phyloP scores from a whole-genome alignment of 1,140 invertebrate species.

The Micrasema minimum region DNA sequence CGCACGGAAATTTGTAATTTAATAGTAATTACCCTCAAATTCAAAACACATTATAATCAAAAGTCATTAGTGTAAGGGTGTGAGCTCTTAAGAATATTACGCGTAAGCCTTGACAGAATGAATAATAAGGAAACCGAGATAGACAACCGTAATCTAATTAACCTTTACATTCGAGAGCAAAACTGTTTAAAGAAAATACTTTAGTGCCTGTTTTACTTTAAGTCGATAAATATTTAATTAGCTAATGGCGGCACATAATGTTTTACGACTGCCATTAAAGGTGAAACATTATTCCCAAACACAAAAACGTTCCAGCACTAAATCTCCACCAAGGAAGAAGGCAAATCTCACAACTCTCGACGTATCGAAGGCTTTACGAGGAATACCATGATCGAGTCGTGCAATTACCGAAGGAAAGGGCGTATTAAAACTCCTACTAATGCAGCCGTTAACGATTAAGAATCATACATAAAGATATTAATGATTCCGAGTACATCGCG shows the following conservation, averaged over 20 bases:
- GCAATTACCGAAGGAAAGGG: not conserved
- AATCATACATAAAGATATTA: not conserved
- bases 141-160: conserved; percentile 6
- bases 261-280: not conserved
- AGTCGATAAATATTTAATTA: conserved; percentile 26
- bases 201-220: not conserved
- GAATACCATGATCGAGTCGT: not conserved
- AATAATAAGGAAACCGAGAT: conserved; percentile 22
- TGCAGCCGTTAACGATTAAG: conserved; percentile 9
- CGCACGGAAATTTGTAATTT: conserved; percentile 34
- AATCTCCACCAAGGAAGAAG: conserved; percentile 4
- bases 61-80: conserved; percentile 17
- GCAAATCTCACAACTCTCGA: conserved; percentile 1
- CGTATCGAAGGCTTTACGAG: conserved; percentile 4
- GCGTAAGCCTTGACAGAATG: not conserved
- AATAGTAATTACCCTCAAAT: conserved; percentile 25
- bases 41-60: conserved; percentile 18
- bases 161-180: not conserved
- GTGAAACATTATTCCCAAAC: conserved; percentile 1
- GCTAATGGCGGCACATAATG: conserved; percentile 14
- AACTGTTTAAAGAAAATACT: conserved; percentile 9
- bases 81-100: conserved; percentile 7
- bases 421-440: not conserved
- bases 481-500: too few species aligned
- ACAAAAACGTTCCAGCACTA: conserved; percentile 12